These are phyloP conservation scores for Triops cancriformis DNA, from an alignment of 1,140 invertebrate genomes.

Conservation along the genomic window DNA sequence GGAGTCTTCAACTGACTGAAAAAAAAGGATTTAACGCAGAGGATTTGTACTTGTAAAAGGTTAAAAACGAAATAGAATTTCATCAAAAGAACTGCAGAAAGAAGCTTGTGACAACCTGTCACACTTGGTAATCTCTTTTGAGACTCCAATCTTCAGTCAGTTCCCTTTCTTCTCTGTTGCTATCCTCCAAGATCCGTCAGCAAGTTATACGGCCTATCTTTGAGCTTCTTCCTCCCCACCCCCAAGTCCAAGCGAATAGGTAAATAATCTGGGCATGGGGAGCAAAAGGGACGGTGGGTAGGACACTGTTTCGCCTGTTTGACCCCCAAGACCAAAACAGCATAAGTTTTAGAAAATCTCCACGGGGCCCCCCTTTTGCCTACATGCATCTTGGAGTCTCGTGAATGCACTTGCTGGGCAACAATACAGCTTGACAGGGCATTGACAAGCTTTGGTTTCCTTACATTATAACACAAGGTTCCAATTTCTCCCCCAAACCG, in stretches of 20 bases:
- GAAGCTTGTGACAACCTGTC: conserved; percentile 1
- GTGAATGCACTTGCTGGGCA: not conserved
- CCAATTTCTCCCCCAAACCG: not conserved
- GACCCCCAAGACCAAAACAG: conserved; percentile 3
- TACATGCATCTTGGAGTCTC: not conserved
- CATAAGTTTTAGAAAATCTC: conserved; percentile 11
- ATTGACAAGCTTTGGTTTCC: conserved; percentile 13
- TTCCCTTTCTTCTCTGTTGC: not conserved
- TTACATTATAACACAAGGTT: conserved; percentile 11
- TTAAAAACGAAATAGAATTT: not conserved
- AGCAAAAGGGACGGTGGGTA: not conserved
- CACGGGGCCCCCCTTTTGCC: not conserved
- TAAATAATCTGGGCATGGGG: not conserved
- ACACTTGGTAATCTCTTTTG: conserved; percentile 3
- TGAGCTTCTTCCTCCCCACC: not conserved
- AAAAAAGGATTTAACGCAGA: not conserved
- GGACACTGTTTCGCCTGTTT: not conserved
- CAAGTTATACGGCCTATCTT: conserved; percentile 10
- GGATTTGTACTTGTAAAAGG: not conserved
- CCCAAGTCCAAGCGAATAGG: not conserved
- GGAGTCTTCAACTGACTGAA: not conserved
- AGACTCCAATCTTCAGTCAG: not conserved
- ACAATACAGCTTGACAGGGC: conserved; percentile 9
- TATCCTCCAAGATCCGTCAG: not conserved
- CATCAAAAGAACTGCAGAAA: conserved; percentile 5